A percentile compares a stretch with the other conserved stretches of the same genome.
These are phyloP conservation scores for Molorchus minor DNA, from an alignment of 2,888 invertebrate species.

Conservation along the genomic window DNA sequence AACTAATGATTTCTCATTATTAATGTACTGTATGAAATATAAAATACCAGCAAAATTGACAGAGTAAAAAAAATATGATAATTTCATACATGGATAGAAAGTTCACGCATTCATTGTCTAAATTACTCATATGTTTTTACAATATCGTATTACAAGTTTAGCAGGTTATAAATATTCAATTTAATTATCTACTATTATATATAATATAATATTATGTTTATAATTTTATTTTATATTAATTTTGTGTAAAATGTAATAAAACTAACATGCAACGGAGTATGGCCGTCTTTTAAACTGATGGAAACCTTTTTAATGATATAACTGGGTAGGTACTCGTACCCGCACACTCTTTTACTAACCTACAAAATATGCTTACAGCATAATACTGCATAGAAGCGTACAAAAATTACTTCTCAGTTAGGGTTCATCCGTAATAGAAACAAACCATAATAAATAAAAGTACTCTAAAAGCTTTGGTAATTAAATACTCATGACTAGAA, in stretches of 20 bases:
- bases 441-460: constrained; percentile 12
- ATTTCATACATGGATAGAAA: constrained; percentile 56
- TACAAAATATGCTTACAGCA: constrained; percentile 26
- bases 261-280: constrained; percentile 63
- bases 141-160: constrained; percentile 62
- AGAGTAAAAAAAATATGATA: constrained; percentile 59
- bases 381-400: constrained; percentile 55
- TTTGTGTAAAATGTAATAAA: constrained; percentile 63
- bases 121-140: constrained; percentile 62
- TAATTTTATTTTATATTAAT: constrained; percentile 59
- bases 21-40: constrained; percentile 49
- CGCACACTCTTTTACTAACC: constrained; percentile 41
- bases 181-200: constrained; percentile 60
- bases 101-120: constrained; percentile 61
- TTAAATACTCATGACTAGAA: constrained; percentile 40
- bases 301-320: constrained; percentile 33
- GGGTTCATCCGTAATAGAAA: constrained; percentile 12
- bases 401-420: constrained; percentile 24
- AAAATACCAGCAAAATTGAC: constrained; percentile 60
- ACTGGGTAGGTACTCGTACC: constrained; percentile 55
- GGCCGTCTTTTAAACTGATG: constrained; percentile 49
- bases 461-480: constrained; percentile 32
- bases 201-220: constrained; percentile 60
- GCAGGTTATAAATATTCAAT: constrained; percentile 62
- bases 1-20: constrained; percentile 49